These are phyloP conservation scores for Halichondria panicea DNA, from an alignment of 37 sponge, comb jelly and placozoan genomes.

Conservation along the genomic window DNA sequence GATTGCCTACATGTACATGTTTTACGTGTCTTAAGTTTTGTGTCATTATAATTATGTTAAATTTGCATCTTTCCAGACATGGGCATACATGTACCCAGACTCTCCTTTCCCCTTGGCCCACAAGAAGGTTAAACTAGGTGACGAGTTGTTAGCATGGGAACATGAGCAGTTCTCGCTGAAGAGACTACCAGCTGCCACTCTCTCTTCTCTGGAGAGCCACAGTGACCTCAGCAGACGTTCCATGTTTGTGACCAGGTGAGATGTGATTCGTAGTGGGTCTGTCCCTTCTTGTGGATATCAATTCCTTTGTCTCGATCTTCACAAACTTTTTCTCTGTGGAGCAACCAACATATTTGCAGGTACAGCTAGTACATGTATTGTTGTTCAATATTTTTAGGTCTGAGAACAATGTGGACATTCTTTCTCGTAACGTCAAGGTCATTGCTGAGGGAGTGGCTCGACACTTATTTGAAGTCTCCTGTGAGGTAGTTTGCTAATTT, in stretches of 20 bases:
- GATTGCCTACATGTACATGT: not conserved
- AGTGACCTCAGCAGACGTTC: constrained; percentile 41
- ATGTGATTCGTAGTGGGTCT: not conserved
- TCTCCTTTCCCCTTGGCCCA: constrained; percentile 33
- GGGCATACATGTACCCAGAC: not conserved
- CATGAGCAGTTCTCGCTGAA: constrained; percentile 93
- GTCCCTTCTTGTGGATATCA: not conserved
- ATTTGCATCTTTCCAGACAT: constrained; percentile 4
- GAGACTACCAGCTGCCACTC: constrained; percentile 82
- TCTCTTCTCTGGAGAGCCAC: constrained; percentile 52
- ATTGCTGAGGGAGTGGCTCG: constrained; percentile 77
- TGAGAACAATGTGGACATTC: constrained; percentile 14
- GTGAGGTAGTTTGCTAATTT: not conserved
- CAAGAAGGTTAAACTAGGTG: constrained; percentile 85
- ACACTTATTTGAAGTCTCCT: constrained; percentile 79
- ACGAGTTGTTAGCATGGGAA: constrained; percentile 89
- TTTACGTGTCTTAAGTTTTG: not conserved
- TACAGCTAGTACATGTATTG: not conserved
- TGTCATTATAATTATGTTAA: not conserved
- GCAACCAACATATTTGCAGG: not conserved
- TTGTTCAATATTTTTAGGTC: constrained; percentile 21
- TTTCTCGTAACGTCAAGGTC: constrained; percentile 58
- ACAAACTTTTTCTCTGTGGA: not conserved
- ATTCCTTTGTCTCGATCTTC: not conserved
- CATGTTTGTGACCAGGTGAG: constrained; percentile 72